These are phyloP conservation scores for Aldabrachelys gigantea DNA, from an alignment of 2,113 vertebrate species.

Conservation along the genomic window DNA sequence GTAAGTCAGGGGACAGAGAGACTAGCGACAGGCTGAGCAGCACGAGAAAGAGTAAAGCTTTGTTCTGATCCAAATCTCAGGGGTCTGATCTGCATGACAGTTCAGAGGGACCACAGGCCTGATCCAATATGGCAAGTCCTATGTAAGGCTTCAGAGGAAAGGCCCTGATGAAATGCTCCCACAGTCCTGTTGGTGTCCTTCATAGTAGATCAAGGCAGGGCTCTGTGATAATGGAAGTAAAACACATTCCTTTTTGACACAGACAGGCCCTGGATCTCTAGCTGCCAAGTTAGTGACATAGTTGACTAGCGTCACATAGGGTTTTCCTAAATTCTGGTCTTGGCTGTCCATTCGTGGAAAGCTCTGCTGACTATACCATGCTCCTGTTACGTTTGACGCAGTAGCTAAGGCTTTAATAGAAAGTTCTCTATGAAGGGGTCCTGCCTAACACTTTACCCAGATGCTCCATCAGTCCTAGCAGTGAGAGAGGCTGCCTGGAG, in stretches of 20 bases:
- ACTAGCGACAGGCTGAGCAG: background rate
- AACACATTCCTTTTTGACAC: background rate
- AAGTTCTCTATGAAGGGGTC: background rate
- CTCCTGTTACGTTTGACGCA: background rate
- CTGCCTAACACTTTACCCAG: background rate
- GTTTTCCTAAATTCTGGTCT: background rate
- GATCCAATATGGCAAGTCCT: background rate
- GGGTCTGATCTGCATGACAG: background rate
- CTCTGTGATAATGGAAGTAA: background rate
- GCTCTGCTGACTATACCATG: background rate
- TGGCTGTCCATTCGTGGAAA: background rate
- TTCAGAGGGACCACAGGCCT: background rate
- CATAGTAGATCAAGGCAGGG: fast-evolving
- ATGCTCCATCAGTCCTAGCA: background rate
- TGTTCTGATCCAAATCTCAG: background rate
- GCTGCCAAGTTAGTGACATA: background rate
- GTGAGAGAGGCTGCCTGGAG: background rate
- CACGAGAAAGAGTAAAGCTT: background rate
- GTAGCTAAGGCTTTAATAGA: background rate
- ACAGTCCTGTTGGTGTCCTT: background rate
- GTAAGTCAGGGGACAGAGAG: slow-evolving; percentile 17
- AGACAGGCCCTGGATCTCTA: background rate
- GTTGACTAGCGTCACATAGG: no score
- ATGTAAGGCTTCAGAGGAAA: background rate
- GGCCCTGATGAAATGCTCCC: background rate